A percentile compares a stretch with the other conserved stretches of the same genome.
phyloP scores from a whole-genome alignment of 2,888 invertebrate genomes.

The Mimumesa dahlbomi region DNA sequence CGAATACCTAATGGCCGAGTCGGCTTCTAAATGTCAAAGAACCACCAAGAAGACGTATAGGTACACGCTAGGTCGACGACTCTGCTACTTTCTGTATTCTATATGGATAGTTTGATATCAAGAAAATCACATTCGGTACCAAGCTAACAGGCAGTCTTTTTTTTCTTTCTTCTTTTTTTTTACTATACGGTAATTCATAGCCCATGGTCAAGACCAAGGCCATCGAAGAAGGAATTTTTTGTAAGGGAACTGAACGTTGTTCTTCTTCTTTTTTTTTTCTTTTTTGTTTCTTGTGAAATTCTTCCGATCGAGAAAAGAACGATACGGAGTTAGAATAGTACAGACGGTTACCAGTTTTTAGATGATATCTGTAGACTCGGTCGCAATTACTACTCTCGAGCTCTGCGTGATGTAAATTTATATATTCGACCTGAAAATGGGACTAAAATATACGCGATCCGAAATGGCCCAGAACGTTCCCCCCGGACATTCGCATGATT shows the following conservation, averaged over 20 bases:
- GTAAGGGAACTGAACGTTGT: too few species aligned
- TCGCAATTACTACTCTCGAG: neutral
- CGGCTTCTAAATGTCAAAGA: slow-evolving; percentile 58
- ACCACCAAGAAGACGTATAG: slow-evolving; percentile 31
- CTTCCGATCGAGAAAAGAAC: too few species aligned
- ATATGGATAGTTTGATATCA: neutral
- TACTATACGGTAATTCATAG: too few species aligned
- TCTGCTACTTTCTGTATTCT: slow-evolving; percentile 8
- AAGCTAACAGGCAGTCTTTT: too few species aligned
- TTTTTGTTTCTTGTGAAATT: too few species aligned
- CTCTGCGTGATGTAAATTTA: too few species aligned
- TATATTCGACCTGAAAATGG: neutral
- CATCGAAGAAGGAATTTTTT: neutral
- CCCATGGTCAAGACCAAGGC: slow-evolving; percentile 7
- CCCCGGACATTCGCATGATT: slow-evolving; percentile 32
- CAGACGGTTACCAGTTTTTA: too few species aligned
- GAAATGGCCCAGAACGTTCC: slow-evolving; percentile 12
- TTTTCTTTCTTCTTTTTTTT: too few species aligned
- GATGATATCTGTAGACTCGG: neutral
- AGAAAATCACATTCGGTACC: too few species aligned
- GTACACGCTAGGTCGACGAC: slow-evolving; percentile 8
- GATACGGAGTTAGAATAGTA: neutral
- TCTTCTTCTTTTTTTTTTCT: too few species aligned
- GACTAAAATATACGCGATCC: slow-evolving; percentile 8
- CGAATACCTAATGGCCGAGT: slow-evolving; percentile 56